phyloP scores from a whole-genome alignment of 2,113 vertebrate genomes.

The Nycticorax nycticorax region DNA sequence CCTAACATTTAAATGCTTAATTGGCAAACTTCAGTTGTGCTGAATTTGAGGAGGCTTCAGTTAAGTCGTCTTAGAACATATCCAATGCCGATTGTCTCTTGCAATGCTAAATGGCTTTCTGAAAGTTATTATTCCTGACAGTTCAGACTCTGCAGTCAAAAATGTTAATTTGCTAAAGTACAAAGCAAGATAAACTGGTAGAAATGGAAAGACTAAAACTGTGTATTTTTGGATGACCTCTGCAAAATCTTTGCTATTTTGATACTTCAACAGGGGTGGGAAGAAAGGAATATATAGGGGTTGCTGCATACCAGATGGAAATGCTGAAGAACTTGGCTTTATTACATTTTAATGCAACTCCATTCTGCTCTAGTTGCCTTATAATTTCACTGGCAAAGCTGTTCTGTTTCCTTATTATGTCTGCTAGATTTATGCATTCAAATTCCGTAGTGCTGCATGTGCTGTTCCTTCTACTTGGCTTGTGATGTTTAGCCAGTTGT shows the following conservation, averaged over 20 bases:
- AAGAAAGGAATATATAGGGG: neutral
- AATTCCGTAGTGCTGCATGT: neutral
- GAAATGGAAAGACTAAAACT: neutral
- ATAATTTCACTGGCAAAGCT: neutral
- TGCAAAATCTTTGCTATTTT: neutral
- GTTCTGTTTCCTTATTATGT: neutral
- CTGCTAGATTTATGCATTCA: neutral
- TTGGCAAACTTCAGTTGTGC: neutral
- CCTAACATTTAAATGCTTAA: neutral
- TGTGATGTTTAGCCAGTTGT: fast-evolving
- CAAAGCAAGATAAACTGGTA: neutral
- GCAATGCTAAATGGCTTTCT: neutral
- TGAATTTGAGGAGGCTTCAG: neutral
- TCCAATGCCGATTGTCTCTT: neutral
- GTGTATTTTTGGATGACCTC: neutral
- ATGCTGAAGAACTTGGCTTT: neutral
- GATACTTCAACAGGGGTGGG: neutral
- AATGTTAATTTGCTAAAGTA: neutral
- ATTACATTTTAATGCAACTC: neutral
- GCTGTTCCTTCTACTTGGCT: neutral
- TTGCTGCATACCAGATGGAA: neutral
- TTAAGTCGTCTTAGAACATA: neutral
- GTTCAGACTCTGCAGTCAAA: neutral
- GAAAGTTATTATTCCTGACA: neutral
- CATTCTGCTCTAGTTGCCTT: conserved; percentile 8